Conservation (phyloP, 2,888 invertebrate species). For the Rhaphigaster nebulosa region DNA sequence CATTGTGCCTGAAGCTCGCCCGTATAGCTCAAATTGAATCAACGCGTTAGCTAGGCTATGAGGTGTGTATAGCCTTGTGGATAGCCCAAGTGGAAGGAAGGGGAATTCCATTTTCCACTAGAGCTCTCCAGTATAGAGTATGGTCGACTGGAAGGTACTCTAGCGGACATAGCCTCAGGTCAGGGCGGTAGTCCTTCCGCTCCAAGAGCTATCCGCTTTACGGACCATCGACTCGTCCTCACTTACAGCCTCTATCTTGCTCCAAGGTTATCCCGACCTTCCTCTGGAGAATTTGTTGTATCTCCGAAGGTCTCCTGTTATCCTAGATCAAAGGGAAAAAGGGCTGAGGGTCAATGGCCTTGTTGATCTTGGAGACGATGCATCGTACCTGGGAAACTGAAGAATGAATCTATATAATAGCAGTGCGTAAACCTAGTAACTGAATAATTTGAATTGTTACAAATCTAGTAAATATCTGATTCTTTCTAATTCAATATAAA, state of each 20-base stretch:
- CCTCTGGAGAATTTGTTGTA: neutral
- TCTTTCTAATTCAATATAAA: too few species aligned
- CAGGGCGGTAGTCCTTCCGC: conserved; percentile 3
- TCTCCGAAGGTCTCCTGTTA: neutral
- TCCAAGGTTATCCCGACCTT: conserved; percentile 20
- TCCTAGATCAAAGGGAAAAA: neutral
- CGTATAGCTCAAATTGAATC: conserved; percentile 18
- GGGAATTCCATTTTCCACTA: conserved; percentile 22
- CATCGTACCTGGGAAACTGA: neutral
- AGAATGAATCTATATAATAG: neutral
- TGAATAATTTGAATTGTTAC: too few species aligned
- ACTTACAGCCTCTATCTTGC: neutral
- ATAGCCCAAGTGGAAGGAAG: neutral
- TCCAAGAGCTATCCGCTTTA: neutral
- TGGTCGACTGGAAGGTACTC: conserved; percentile 15
- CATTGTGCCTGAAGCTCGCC: neutral
- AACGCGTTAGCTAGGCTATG: neutral
- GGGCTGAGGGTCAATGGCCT: neutral
- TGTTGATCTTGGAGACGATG: neutral
- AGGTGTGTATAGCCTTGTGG: conserved; percentile 36
- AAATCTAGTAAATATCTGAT: too few species aligned
- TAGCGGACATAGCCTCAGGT: conserved; percentile 24
- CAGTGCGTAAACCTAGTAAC: too few species aligned
- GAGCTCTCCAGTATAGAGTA: neutral
- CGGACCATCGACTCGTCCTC: conserved; percentile 15